Evolutionary conservation across 2,888 invertebrate species (phyloP), one percentile per base, ranked within the genome.

Genomic region (Ichneumoninae sp.): DNA sequence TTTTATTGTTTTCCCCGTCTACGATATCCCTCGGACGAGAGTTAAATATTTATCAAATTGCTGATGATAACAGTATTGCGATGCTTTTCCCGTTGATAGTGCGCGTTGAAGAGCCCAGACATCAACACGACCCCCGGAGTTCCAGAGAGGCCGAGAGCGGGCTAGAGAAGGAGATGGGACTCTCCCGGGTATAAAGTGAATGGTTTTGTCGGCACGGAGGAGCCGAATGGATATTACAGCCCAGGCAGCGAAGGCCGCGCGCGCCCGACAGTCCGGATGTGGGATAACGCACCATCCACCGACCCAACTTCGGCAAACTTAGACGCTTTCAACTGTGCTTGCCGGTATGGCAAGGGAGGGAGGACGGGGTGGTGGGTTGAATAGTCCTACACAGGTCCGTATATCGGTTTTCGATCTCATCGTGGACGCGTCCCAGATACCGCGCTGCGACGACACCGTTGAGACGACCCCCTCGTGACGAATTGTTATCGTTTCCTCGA

Each of bases 161-260:
- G 33, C 50, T 13, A 50, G 68, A 47, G 30, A 69, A 26, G 30
- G 3, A 70, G 60, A 22, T 40, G 60, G 69, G 77, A 57, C 75
- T 74, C 69, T 22, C 40, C 8, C 36, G 66, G 52, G 78, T 83
- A 83, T 86, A 83, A 85, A 83, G 66, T 68, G 76, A 86, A 86
- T 83, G 85, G 85, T 81, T 83, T 54, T 74, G 81, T 78, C 75
- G 73, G 71, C 79, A 79, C 76, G 22, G 19, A 40, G 40, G 36
- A 26, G 19, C 77, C 81, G 69, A 83, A 85, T 86, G 86, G 81
- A 83, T 86, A 86, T 86, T 83, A 85, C 82, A 82, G 57, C 19
- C 63, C 19, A 36, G 33, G 30, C 33, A 10, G 70, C 70, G 50
- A 19, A 40, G 36, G 66, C 36, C 40, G n/a, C 66, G 66, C 40